These are phyloP conservation scores for Anoplolepis gracilipes DNA, from an alignment of 1,140 invertebrate species.

Conservation along the genomic window DNA sequence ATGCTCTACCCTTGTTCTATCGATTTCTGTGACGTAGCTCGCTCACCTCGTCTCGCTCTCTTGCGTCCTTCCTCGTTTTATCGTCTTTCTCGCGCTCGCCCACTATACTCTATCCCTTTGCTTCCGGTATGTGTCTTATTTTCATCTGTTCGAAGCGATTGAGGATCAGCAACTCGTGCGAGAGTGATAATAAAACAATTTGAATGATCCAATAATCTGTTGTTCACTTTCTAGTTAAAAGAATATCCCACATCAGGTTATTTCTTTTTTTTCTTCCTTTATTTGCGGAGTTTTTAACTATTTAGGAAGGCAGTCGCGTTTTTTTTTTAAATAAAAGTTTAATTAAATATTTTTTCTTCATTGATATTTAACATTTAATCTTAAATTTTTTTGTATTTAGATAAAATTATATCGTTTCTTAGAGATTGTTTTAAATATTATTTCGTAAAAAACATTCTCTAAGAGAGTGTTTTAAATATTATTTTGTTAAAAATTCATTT, in stretches of 20 bases:
- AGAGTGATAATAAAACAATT: background rate
- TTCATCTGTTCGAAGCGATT: background rate
- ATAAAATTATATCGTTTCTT: background rate
- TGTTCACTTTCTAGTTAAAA: background rate
- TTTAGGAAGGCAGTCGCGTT: background rate
- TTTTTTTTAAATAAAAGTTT: background rate
- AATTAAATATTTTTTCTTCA: background rate
- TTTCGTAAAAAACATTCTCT: background rate
- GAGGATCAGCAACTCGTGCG: background rate
- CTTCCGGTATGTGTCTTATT: background rate
- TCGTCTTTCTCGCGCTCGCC: background rate
- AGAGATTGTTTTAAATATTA: background rate
- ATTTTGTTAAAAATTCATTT: background rate
- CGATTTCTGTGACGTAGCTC: slow-evolving; percentile 63
- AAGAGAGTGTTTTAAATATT: background rate
- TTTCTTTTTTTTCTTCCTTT: background rate
- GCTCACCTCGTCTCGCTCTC: slow-evolving; percentile 8
- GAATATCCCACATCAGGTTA: background rate
- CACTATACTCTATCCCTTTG: background rate
- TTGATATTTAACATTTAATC: background rate
- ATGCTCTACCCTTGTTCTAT: slow-evolving; percentile 67
- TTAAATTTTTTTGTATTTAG: background rate
- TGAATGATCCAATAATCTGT: background rate
- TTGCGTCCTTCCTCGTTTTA: background rate
- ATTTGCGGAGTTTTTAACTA: background rate